Evolutionary conservation across 2,113 vertebrate genomes (phyloP), one percentile per base, ranked within the genome.

Genomic region (Acrocephalus kingi): DNA sequence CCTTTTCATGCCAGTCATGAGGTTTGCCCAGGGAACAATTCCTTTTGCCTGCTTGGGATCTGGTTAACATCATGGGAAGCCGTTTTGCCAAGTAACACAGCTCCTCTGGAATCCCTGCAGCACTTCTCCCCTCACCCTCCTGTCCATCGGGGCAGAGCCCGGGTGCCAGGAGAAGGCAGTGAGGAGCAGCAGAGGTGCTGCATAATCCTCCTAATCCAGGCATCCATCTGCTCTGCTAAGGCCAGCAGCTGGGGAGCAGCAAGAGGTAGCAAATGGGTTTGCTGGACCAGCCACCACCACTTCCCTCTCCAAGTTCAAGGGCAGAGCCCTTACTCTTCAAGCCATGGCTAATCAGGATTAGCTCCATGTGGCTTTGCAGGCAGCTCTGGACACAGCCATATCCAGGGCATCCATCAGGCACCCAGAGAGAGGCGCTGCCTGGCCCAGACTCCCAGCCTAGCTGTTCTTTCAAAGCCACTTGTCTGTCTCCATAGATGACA

Each of bases 271-370:
- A 80, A 59, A 75, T 54, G 75, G 20, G 85, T 69, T 52, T 71
- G 61, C 43, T 72, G 85, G 56, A 77, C 18, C 2, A 11, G 74
- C 56, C 88, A 94, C n/a, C 55, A 67, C 15, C 55, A 56, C 31
- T 87, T 68, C 8, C 7, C 66, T 86, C 35, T 48, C 35, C 54
- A 59, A 9, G 86, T 90, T 97, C 95, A 96, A 97, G 96, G 97
- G 76, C 96, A 94, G 93, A 94, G 69, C 82, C 4, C 2, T 45
- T 51, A 35, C 84, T 84, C 79, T 77, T n/a, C 0, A 0, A 30
- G 0, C 24, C 54, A 9, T 66, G 72, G 84, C 84, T 96, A 54
- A 96, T 86, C 94, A n/a, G 96, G 96, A 96, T 97, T 96, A 97
- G 92, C 72, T 77, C 73, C 72, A 11, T 8, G 11, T 25, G 89